Percentiles rank a stretch among this genome's conserved stretches.
phyloP scores from a whole-genome alignment of 2,113 vertebrate species.

The Scartelaos histophorus region DNA sequence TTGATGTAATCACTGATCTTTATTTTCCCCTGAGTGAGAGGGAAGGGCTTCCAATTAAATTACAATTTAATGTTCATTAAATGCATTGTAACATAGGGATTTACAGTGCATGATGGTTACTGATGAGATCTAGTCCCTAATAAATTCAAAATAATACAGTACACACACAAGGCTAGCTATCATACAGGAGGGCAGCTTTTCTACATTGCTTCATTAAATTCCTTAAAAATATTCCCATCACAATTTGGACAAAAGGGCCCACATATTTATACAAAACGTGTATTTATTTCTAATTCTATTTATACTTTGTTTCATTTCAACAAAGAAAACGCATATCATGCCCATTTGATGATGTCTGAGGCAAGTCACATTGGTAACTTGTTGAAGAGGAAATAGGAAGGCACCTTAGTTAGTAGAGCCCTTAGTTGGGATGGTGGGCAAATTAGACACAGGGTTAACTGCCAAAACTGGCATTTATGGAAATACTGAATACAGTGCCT shows the following conservation, averaged over 20 bases:
- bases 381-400: constrained; percentile 37
- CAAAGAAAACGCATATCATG: constrained; percentile 47
- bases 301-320: constrained; percentile 63
- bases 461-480: constrained; percentile 41
- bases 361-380: constrained; percentile 29
- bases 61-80: constrained; percentile 52
- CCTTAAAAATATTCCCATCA: constrained; percentile 32
- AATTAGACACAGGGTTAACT: constrained; percentile 57
- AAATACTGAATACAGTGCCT: constrained; percentile 67
- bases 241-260: constrained; percentile 68
- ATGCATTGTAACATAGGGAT: constrained; percentile 55
- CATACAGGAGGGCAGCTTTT: constrained; percentile 67
- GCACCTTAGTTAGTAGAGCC: constrained; percentile 50
- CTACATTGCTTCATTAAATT: constrained; percentile 50
- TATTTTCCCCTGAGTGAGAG: constrained; percentile 44
- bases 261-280: constrained; percentile 70
- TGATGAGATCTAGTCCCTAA: constrained; percentile 47
- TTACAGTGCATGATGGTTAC: constrained; percentile 48
- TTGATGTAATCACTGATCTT: constrained; percentile 59
- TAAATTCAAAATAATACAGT: constrained; percentile 41
- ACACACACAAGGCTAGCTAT: constrained; percentile 27
- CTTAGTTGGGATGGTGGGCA: constrained; percentile 17
- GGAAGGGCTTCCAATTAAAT: constrained; percentile 61
- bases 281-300: constrained; percentile 77
- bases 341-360: constrained; percentile 53